Base-by-base conservation (phyloP, 2,113 vertebrate genomes). In the Megaleporinus macrocephalus region DNA sequence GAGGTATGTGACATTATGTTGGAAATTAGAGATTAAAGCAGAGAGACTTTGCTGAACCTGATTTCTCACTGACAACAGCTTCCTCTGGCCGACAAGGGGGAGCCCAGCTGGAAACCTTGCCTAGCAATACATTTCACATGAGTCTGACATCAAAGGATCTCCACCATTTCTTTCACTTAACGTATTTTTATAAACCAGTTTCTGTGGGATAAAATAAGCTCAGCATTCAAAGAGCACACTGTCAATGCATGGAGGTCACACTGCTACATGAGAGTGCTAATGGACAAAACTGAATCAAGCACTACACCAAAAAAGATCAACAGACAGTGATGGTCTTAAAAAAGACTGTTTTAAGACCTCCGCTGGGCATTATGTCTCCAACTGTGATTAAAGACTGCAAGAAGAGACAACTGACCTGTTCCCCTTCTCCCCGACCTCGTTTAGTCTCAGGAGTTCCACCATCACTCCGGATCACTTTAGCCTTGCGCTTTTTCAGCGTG, bases 401-500 rank as follows among this genome's bases (percentile, higher is more conserved):
- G 22, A 1, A 24, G 27, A 9, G 20, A 0, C 10, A n/a, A 65
- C 80, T 83, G 82, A 97, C 97, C 96, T 96, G 96, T 0, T 99
- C 98, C 0, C 84, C 85, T 0, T 99, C 98, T 0, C 85, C 91
- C 7, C 96, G 94, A 84, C 86, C 90, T 15, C 96, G 89, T 89
- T 98, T 98, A 84, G 92, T 92, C 83, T 99, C 98, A 0, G 93
- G 84, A 0, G 95, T 95, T 9, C 89, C 91, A 51, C 94, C 95
- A 1, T 99, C 97, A 0, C 90, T 96, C 36, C 97, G 95, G 85
- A 98, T 93, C 61, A 99, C 97, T 92, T 99, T 99, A 16, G 96
- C 94, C 75, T 99, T 99, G 79, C 98, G 91, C 84, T 98, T 99
- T 92, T 99, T 98, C 88, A 95, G 89, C 0, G 94, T 92, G 10